Conservation (phyloP, 2,888 invertebrate species). For the Trissoscelio sp. region DNA sequence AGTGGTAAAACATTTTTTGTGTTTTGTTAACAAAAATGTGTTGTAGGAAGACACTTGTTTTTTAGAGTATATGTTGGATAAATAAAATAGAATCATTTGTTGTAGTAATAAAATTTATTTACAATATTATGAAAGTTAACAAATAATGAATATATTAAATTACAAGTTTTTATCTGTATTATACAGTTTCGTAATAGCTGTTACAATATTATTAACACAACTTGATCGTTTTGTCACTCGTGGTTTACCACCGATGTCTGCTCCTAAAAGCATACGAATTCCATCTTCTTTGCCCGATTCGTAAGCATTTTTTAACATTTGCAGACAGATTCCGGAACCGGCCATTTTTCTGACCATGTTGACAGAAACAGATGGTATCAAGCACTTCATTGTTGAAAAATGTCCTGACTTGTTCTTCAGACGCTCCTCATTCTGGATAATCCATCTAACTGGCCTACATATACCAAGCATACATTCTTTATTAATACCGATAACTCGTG, state of each 20-base stretch:
- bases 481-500: not conserved
- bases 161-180: too few relatives aligned
- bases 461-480: not conserved
- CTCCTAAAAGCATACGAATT: not conserved
- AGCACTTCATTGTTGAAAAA: not conserved
- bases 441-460: not conserved
- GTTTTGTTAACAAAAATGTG: too few relatives aligned
- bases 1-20: too few relatives aligned
- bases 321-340: not conserved
- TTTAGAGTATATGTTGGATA: too few relatives aligned
- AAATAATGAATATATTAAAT: too few relatives aligned
- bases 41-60: too few relatives aligned
- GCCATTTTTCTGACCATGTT: not conserved
- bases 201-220: too few relatives aligned
- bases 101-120: too few relatives aligned
- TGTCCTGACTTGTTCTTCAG: not conserved
- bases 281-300: not conserved
- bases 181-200: too few relatives aligned
- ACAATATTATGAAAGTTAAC: too few relatives aligned
- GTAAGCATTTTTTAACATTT: not conserved
- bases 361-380: not conserved
- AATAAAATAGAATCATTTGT: too few relatives aligned
- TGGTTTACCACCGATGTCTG: constrained; percentile 5
- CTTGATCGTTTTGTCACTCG: not conserved
- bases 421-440: not conserved